Percentiles rank a stretch among this genome's conserved stretches.
phyloP scores from a whole-genome alignment of 1,140 invertebrate genomes.

The Halictus rubicundus region DNA sequence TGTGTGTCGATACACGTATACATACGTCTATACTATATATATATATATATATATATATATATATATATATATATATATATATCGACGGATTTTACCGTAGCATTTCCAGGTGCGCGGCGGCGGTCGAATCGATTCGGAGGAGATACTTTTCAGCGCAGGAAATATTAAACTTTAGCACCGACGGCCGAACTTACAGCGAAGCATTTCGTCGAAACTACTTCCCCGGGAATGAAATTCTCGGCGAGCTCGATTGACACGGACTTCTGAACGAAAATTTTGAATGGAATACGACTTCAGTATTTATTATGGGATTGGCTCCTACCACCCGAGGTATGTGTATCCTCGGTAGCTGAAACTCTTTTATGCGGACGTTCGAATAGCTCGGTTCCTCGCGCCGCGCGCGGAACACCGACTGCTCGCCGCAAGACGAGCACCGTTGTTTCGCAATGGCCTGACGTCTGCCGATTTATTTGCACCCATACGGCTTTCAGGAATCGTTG shows the following conservation, averaged over 20 bases:
- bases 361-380: background rate
- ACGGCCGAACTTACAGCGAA: background rate
- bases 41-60: too few species aligned
- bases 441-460: too few species aligned
- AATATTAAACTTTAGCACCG: background rate
- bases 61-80: too few species aligned
- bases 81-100: too few species aligned
- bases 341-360: background rate
- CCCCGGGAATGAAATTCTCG: background rate
- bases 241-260: background rate
- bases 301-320: background rate
- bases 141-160: background rate
- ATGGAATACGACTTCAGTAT: constrained; percentile 6
- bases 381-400: background rate
- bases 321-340: background rate
- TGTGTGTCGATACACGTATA: background rate
- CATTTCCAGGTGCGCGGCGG: background rate
- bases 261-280: background rate
- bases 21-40: too few species aligned
- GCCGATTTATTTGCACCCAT: too few species aligned
- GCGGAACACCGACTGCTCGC: too few species aligned
- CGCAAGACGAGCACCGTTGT: too few species aligned
- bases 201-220: background rate
- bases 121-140: background rate
- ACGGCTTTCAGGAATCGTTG: too few species aligned